Conservation (phyloP, 53 echinoderm and acorn worm genomes). For the Arbacia lixula region DNA sequence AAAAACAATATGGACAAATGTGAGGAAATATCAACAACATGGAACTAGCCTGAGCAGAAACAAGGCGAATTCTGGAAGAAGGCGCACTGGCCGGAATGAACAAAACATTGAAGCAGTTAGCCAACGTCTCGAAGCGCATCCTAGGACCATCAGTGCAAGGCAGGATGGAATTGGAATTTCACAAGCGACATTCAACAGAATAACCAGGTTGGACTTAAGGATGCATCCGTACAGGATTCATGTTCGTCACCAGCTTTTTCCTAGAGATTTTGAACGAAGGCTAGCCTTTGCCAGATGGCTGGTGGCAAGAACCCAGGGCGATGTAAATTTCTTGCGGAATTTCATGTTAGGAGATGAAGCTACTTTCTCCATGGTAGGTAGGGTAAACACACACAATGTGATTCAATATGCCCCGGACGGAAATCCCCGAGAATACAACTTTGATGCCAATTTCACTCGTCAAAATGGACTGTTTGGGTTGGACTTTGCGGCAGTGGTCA, state of each 20-base stretch:
- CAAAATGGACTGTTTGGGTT: slow-evolving; percentile 5
- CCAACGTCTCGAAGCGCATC: background rate
- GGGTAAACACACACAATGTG: background rate
- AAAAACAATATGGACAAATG: slow-evolving; percentile 23
- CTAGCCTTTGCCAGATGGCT: background rate
- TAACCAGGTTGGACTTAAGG: background rate
- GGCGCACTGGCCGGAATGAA: too few species aligned
- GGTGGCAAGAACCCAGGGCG: background rate
- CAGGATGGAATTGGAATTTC: background rate
- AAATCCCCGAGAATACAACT: background rate
- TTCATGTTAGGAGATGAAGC: background rate
- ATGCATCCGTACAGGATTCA: slow-evolving; percentile 25
- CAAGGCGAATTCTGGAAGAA: slow-evolving; percentile 4
- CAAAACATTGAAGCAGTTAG: too few species aligned
- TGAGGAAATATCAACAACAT: slow-evolving; percentile 15
- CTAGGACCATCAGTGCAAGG: slow-evolving; percentile 3
- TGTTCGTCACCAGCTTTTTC: background rate
- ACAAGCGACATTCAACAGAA: slow-evolving; percentile 6
- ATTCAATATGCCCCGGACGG: background rate
- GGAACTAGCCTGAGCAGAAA: slow-evolving; percentile 29
- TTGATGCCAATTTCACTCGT: background rate
- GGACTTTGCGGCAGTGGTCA: slow-evolving; percentile 10
- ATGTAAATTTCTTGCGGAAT: background rate
- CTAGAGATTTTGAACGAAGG: background rate
- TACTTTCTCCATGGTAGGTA: background rate